phyloP scores from a whole-genome alignment of 2,113 vertebrate genomes.

The Ancistrus triradiatus region DNA sequence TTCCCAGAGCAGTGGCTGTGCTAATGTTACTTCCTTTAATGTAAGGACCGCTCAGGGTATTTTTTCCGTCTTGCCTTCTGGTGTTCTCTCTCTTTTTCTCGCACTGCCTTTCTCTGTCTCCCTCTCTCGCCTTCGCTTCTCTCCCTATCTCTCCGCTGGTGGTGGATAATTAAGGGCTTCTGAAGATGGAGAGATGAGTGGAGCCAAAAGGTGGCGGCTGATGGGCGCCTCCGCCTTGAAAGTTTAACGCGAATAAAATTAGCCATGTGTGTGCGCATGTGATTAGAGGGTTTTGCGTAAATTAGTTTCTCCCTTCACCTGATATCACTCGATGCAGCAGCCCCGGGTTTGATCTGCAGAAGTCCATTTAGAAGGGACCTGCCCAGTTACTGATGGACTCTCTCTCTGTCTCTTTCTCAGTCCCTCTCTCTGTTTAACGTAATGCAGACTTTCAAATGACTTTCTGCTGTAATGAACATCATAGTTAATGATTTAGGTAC shows the following conservation, averaged over 20 bases:
- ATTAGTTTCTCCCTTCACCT: slow-evolving; percentile 23
- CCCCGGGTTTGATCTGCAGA: slow-evolving; percentile 14
- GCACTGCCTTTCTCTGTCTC: neutral
- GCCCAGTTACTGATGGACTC: neutral
- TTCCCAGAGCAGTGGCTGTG: no score
- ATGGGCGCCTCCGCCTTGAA: slow-evolving; percentile 29
- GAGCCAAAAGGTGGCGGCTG: slow-evolving; percentile 33
- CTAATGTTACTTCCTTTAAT: no score
- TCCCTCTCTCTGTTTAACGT: no score
- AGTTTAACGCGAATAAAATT: slow-evolving; percentile 23
- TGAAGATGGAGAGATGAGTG: slow-evolving; percentile 39
- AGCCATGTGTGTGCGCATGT: neutral
- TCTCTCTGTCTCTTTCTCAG: no score
- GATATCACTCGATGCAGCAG: slow-evolving; percentile 32
- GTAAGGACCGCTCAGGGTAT: no score
- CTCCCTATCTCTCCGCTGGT: no score
- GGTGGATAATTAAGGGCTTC: slow-evolving; percentile 36
- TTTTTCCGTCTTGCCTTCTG: slow-evolving; percentile 2
- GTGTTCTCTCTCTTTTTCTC: neutral
- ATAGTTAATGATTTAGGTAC: no score
- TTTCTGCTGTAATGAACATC: no score
- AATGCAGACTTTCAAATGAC: no score
- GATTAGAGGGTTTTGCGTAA: slow-evolving; percentile 10
- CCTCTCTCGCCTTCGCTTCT: no score
- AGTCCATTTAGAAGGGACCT: slow-evolving; percentile 5